Base-by-base conservation (phyloP, 2,888 invertebrate genomes). In the Amphipyra berbera region DNA sequence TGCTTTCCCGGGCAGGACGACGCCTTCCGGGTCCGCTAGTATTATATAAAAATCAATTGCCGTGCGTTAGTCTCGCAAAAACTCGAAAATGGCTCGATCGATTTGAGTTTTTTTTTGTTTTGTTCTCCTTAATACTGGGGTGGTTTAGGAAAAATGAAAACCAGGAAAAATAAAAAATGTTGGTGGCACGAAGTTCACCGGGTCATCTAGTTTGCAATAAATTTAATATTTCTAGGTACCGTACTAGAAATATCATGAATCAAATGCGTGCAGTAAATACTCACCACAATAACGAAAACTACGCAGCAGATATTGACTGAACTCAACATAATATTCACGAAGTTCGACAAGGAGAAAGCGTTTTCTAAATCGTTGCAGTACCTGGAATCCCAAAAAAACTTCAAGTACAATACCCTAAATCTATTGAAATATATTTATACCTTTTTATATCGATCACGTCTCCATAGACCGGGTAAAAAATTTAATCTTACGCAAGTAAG, bases 301-400 rank as follows among this genome's bases (percentile, higher is more conserved):
- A 93, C 93, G 57, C 94, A 94, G 83, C 94, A 95, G 55, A 94
- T 93, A 69, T 94, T 94, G 0, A 93, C 81, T 0, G 94, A 94
- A 66, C 95, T 94, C 61, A 95, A 80, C 21, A 93, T 85, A 52
- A 94, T 90, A 68, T 94, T 95, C 27, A 92, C 89, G 8, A 86
- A 88, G 78, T 88, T 93, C 49, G 91, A 90, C 10, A 93, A 80
- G 1, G 91, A 88, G 78, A 90, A 92, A n/a, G 91, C 92, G 57
- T 88, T 88, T 79, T 93, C 93, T 61, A 95, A 85, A 70, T 94
- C 90, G 37, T 88, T 89, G 71, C 94, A 95, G 76, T 94, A 95
- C 66, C 94, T 95, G 83, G 55, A 79, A 79, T 58, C 38, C 8
- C 35, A 62, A 75, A 73, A 56, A 87, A 88, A 61, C 48, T 40